Evolutionary conservation across 2,113 vertebrate genomes (phyloP), one percentile per base, ranked within the genome.

Genomic region (Burhinus bistriatus): DNA sequence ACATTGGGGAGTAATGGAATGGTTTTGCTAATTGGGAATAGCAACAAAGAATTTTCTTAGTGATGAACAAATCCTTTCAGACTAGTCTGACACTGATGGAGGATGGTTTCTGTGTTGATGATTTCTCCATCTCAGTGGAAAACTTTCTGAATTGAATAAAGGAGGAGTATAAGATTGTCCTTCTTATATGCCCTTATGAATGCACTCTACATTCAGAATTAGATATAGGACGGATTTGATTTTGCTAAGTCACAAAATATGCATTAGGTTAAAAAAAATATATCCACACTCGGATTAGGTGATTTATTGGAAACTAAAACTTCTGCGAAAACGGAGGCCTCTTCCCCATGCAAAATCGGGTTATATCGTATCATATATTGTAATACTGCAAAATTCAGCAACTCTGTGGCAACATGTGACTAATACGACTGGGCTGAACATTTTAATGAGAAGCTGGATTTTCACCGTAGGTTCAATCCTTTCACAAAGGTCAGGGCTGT

Each of bases 301-400:
- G 64, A 58, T 71, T 40, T 68, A 7, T 44, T 71, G 51, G 29
- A 91, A 78, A 79, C 20, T 26, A 47, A 38, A 66, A 87, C 19
- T 72, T 89, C 30, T 81, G 13, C 58, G 77, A 73, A 65, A 55
- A 20, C 0, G 0, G 2, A 1, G 5, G 17, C 10, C 29, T 68
- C 9, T 55, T 90, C 58, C n/a, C 22, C 22, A 38, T 55, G 29
- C 1, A 92, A 71, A 82, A 62, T 42, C 47, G 65, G 14, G 20
- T 15, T 65, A 3, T 45, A 45, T 45, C 19, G 5, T 32, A 66
- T 66, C 38, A 19, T 19, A 12, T 29, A 64, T 40, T 29, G 20
- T 32, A 66, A 66, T 32, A 22, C 40, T 84, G 45, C 23, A 62
- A 75, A 79, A 91, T 79, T 78, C 42, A 68, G 14, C n/a, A 76